Conservation (phyloP, 2,113 vertebrate species). For the Apodemus sylvaticus region DNA sequence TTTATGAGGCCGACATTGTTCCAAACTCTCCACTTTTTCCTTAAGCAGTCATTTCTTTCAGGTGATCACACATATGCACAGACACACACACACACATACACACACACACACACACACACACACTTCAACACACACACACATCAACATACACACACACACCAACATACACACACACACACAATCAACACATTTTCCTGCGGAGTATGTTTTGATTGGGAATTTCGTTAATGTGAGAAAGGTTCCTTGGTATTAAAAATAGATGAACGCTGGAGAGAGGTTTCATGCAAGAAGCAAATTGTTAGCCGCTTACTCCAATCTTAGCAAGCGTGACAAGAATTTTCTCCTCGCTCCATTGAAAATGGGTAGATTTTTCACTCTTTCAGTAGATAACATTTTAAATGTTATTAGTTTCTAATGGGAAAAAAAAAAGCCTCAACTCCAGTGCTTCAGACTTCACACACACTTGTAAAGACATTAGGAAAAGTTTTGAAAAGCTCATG, state of each 20-base stretch:
- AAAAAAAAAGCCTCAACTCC: neutral
- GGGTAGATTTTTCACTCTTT: neutral
- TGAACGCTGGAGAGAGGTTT: neutral
- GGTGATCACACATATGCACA: neutral
- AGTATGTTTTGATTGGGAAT: slow-evolving; percentile 26
- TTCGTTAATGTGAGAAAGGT: neutral
- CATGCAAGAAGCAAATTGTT: neutral
- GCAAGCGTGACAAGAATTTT: neutral
- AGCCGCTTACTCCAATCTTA: neutral
- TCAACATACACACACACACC: neutral
- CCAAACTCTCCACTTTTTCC: neutral
- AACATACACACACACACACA: neutral
- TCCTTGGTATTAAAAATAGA: neutral
- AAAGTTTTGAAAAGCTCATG: neutral
- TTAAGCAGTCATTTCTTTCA: slow-evolving; percentile 13
- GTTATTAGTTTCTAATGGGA: neutral
- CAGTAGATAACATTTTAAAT: neutral
- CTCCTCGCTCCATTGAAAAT: neutral
- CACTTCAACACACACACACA: neutral
- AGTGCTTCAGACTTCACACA: neutral
- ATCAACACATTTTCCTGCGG: neutral
- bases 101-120: neutral
- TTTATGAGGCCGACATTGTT: neutral
- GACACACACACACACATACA: neutral
- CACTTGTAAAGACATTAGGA: neutral